Base-by-base conservation (phyloP, 2,797 vertebrate species). In the Coreius guichenoti region DNA sequence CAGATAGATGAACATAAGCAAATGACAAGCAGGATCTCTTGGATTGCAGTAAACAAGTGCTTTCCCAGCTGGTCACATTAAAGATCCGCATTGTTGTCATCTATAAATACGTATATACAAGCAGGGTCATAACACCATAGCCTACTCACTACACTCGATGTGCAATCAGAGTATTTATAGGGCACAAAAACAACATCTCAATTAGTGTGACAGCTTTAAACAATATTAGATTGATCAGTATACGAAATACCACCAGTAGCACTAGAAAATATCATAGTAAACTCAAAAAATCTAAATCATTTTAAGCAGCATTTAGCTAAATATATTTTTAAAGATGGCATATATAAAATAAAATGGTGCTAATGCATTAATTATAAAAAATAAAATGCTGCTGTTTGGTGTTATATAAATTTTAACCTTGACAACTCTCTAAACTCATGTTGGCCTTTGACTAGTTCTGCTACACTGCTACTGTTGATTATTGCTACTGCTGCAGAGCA, bases 41-140 rank as follows among this genome's bases (percentile, higher is more conserved):
- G 23, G 23, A 43, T 16, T 5, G 39, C 68, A 14, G 36, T 13
- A 56, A 36, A 43, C 54, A 58, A 39, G 54, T 26, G 54, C 33
- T 77, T 61, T 43, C n/a, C 23, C n/a, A 21, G 14, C 23, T n/a
- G 12, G 21, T 43, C 68, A 70, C 68, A 70, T 13, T 7, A n/a
- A 21, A 36, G 19, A 23, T 70, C 19, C 0, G 4, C 17, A 67
- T 67, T 16, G 23, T n/a, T 80, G 31, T 26, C 3, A 70, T 58
- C 45, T 82, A 56, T 29, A 76, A 76, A 75, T 33, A n/a, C n/a
- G n/a, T n/a, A 23, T 54, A 33, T 54, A 54, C 49, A n/a, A 16
- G 21, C 51, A 56, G 49, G 73, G 11, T 33, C 16, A 31, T 23
- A 33, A 54, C 73, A 23, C 29, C 0, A 54, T 26, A 39, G 39